Evolutionary conservation across 1,140 invertebrate genomes (phyloP).

Genomic region (Micrasema longulum): DNA sequence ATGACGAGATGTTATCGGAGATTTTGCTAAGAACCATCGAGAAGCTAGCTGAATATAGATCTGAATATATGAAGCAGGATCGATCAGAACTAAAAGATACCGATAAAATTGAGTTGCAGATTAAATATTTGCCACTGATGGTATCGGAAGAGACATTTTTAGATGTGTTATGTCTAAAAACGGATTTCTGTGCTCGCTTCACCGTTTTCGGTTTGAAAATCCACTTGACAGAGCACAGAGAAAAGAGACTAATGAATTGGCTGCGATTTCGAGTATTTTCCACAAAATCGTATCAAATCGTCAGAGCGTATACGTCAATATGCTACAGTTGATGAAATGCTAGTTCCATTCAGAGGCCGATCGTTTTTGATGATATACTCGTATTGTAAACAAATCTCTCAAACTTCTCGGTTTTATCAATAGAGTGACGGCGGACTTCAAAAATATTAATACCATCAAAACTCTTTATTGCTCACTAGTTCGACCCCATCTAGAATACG

Average conservation of each 20-base stretch:
- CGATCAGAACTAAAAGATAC: conserved; percentile 35
- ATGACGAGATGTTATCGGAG: conserved; percentile 37
- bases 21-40: conserved; percentile 34
- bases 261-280: conserved; percentile 23
- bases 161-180: conserved; percentile 49
- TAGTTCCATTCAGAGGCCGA: conserved; percentile 7
- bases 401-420: no score
- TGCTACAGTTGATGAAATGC: conserved; percentile 15
- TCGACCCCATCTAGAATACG: no score
- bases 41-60: conserved; percentile 38
- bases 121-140: conserved; percentile 51
- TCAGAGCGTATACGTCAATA: conserved; percentile 22
- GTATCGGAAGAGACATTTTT: conserved; percentile 52
- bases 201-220: conserved; percentile 45
- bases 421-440: no score
- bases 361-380: not conserved
- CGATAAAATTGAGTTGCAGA: conserved; percentile 47
- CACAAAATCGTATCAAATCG: conserved; percentile 13
- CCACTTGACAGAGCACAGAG: conserved; percentile 10
- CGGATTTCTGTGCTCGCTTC: conserved; percentile 47
- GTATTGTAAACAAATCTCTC: no score
- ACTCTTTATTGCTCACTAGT: no score
- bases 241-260: conserved; percentile 11
- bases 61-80: conserved; percentile 27
- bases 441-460: no score